Percentiles rank a stretch among this genome's conserved stretches.
phyloP scores from a whole-genome alignment of 2,888 invertebrate species.

The Standfussiana lucernea region DNA sequence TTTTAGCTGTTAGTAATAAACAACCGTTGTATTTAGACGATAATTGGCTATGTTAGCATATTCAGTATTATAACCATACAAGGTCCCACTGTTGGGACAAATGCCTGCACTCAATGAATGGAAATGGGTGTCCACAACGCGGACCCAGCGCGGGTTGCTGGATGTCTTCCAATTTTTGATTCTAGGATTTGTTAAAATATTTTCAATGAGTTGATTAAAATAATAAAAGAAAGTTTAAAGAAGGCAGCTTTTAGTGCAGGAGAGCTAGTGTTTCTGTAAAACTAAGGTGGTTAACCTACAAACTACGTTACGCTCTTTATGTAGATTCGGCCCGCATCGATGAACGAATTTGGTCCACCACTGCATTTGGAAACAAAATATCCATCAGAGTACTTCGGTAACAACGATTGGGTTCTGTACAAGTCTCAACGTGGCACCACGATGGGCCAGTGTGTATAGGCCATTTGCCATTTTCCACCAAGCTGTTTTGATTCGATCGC shows the following conservation, averaged over 20 bases:
- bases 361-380: slow-evolving; percentile 40
- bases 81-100: neutral
- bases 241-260: neutral
- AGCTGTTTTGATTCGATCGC: slow-evolving; percentile 27
- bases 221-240: neutral
- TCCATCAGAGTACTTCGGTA: slow-evolving; percentile 38
- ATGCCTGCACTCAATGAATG: neutral
- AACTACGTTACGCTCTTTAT: neutral
- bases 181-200: neutral
- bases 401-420: slow-evolving; percentile 12
- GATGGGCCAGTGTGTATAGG: neutral
- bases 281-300: neutral
- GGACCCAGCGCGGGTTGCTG: neutral
- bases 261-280: neutral
- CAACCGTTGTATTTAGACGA: neutral
- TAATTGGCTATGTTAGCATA: neutral
- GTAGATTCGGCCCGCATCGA: neutral
- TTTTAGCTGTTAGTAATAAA: neutral
- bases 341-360: slow-evolving; percentile 11
- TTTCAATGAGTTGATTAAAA: neutral
- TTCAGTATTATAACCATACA: neutral
- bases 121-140: neutral
- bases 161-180: neutral
- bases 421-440: neutral
- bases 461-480: slow-evolving; percentile 7